A percentile compares a stretch with the other conserved stretches of the same genome.
phyloP scores from a whole-genome alignment of 1,140 invertebrate genomes.

The Parapsyche elsis region DNA sequence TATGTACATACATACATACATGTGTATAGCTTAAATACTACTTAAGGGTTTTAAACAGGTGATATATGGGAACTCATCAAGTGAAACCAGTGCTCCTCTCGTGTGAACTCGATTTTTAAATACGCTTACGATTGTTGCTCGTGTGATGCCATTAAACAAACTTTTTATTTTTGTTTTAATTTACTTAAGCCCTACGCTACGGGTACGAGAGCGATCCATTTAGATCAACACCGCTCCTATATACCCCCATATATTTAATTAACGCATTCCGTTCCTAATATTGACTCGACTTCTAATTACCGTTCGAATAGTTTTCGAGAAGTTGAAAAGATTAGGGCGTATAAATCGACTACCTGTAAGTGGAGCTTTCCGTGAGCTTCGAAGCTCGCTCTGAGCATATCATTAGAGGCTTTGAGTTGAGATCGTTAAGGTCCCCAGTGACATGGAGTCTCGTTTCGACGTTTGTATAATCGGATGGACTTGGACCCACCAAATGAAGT shows the following conservation, averaged over 20 bases:
- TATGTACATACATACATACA: too few relatives aligned
- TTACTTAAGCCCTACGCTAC: not conserved
- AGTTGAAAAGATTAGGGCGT: not conserved
- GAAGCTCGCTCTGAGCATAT: not conserved
- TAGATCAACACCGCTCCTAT: not conserved
- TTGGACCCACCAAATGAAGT: not conserved
- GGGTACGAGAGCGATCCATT: not conserved
- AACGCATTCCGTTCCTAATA: constrained; percentile 39
- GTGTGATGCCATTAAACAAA: not conserved
- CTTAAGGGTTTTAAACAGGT: not conserved
- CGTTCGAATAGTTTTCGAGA: not conserved
- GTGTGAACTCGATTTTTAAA: constrained; percentile 16
- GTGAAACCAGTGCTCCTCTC: not conserved
- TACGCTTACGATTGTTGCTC: constrained; percentile 15
- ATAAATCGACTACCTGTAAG: not conserved
- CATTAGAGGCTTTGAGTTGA: constrained; percentile 17
- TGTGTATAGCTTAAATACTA: not conserved
- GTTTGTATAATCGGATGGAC: not conserved
- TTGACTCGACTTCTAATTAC: constrained; percentile 34
- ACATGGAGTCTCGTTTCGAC: constrained; percentile 25
- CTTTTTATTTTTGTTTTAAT: not conserved
- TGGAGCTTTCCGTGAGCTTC: too few relatives aligned
- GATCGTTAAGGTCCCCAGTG: not conserved
- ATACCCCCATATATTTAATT: constrained; percentile 38
- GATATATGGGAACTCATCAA: constrained; percentile 9